Conservation (phyloP, 2,113 vertebrate species). For the Salvelinus namaycush region DNA sequence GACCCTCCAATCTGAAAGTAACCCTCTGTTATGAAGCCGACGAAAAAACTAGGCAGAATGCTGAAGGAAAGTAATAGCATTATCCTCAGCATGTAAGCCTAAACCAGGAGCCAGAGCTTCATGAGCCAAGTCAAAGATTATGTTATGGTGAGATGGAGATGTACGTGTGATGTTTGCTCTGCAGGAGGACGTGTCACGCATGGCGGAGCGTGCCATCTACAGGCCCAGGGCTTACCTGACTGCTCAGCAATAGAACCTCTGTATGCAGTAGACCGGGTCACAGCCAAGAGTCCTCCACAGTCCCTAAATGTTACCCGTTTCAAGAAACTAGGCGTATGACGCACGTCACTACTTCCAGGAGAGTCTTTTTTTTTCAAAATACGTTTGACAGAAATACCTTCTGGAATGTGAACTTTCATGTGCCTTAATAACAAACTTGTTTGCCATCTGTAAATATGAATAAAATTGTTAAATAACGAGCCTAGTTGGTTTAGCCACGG, state of each 20-base stretch:
- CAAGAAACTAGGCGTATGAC: too few species aligned
- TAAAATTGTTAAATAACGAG: too few species aligned
- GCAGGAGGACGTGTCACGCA: background rate
- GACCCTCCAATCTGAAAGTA: background rate
- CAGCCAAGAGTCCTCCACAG: background rate
- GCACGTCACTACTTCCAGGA: too few species aligned
- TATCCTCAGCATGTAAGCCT: too few species aligned
- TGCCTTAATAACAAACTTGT: too few species aligned
- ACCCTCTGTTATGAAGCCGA: background rate
- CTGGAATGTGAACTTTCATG: too few species aligned
- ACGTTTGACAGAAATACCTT: too few species aligned
- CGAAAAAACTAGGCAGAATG: background rate
- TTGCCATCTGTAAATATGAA: too few species aligned
- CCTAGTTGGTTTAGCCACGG: too few species aligned
- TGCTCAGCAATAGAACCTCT: conserved; percentile 1
- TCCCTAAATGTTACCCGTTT: background rate
- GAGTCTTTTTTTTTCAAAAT: too few species aligned
- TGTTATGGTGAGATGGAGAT: background rate
- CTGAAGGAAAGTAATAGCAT: background rate
- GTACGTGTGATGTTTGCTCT: background rate
- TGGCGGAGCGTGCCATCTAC: conserved; percentile 9
- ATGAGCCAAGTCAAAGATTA: background rate
- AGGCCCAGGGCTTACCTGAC: background rate
- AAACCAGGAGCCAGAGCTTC: too few species aligned
- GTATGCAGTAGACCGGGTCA: conserved; percentile 5